Conservation (phyloP, 1,140 invertebrate species). For the Lepidurus arcticus region DNA sequence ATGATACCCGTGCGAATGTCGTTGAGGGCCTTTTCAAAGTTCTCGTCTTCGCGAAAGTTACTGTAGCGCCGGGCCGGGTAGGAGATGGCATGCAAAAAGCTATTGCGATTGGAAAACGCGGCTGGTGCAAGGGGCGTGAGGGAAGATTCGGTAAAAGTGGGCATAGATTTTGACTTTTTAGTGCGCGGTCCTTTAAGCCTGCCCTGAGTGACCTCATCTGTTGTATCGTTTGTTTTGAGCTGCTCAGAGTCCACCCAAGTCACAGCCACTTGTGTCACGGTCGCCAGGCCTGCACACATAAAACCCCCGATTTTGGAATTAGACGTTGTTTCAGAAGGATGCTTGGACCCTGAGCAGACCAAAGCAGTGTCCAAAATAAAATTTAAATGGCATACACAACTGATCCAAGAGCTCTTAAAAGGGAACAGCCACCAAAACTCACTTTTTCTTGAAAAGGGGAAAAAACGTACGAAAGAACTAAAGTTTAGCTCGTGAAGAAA, state of each 20-base stretch:
- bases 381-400: too few species aligned
- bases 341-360: slow-evolving; percentile 16
- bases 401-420: too few species aligned
- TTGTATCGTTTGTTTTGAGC: slow-evolving; percentile 17
- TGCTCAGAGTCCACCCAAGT: slow-evolving; percentile 12
- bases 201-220: slow-evolving; percentile 13
- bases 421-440: too few species aligned
- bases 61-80: slow-evolving; percentile 52
- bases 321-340: neutral
- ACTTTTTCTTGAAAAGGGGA: too few species aligned
- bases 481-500: too few species aligned
- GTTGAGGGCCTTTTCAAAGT: slow-evolving; percentile 68
- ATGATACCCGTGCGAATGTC: slow-evolving; percentile 73
- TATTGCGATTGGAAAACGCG: neutral
- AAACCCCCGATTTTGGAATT: neutral
- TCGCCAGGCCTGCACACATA: slow-evolving; percentile 1
- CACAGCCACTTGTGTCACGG: slow-evolving; percentile 16
- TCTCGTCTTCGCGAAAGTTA: slow-evolving; percentile 69
- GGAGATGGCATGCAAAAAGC: slow-evolving; percentile 1
- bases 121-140: neutral
- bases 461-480: too few species aligned
- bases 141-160: slow-evolving; percentile 2
- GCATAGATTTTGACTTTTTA: neutral
- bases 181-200: neutral
- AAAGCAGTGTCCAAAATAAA: neutral